Conservation (phyloP, 2,113 vertebrate genomes). For the Salvelinus alpinus region DNA sequence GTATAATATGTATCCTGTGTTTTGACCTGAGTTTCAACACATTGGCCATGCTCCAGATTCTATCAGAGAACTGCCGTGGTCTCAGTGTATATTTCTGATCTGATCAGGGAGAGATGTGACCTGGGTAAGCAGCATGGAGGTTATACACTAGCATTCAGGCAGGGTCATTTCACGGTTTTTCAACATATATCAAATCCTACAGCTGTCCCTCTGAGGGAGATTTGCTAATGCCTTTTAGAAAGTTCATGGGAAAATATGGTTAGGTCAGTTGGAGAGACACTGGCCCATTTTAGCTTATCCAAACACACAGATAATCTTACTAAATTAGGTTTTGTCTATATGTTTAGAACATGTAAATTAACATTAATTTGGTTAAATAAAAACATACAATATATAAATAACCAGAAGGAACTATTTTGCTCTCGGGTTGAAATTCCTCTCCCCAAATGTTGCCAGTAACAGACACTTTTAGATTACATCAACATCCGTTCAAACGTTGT, state of each 20-base stretch:
- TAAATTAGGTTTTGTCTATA: not conserved
- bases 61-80: constrained; percentile 14
- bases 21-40: constrained; percentile 28
- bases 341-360: not conserved
- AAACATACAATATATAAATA: not conserved
- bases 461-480: not conserved
- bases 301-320: not conserved
- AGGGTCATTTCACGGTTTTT: constrained; percentile 42
- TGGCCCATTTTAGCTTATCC: not conserved
- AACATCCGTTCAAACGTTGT: not conserved
- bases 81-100: not conserved
- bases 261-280: not conserved
- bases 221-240: constrained; percentile 11
- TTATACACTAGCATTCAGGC: not conserved
- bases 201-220: constrained; percentile 26
- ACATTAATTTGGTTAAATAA: not conserved
- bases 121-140: constrained; percentile 42
- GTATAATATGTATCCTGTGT: constrained; percentile 16
- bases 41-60: constrained; percentile 28
- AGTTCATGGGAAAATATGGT: constrained; percentile 29
- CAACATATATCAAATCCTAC: constrained; percentile 27
- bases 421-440: not conserved
- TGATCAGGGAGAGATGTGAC: constrained; percentile 24
- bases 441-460: not conserved
- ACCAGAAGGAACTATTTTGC: not conserved